These are phyloP conservation scores for Apogon talboti DNA, from an alignment of 2,797 vertebrate species.

Conservation along the genomic window DNA sequence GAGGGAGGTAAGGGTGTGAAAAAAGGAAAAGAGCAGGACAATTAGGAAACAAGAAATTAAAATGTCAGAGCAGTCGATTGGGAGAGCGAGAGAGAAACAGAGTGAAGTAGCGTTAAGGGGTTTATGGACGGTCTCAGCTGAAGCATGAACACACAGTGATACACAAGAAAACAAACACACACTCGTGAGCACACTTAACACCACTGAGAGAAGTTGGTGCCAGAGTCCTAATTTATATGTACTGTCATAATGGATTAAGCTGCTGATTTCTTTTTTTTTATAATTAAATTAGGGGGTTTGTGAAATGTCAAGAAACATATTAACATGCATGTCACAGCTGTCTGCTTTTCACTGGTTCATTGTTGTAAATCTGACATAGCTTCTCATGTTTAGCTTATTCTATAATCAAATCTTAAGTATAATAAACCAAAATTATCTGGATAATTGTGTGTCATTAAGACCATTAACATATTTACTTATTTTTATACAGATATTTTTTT, in stretches of 20 bases:
- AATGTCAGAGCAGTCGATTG: conserved; percentile 51
- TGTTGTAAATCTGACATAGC: neutral
- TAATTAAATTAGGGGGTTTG: neutral
- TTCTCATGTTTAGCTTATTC: too few relatives aligned
- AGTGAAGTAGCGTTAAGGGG: conserved; percentile 36
- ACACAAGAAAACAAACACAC: conserved; percentile 15
- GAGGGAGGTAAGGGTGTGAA: conserved; percentile 26
- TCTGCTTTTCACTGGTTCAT: neutral
- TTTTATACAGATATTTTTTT: too few relatives aligned
- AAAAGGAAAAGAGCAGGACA: conserved; percentile 45
- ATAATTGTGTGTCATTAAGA: too few relatives aligned
- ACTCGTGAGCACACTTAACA: neutral
- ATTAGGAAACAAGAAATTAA: conserved; percentile 65
- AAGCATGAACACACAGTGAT: conserved; percentile 26
- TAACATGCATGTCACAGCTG: neutral
- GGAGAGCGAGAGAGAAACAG: conserved; percentile 26
- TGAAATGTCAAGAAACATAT: conserved; percentile 11
- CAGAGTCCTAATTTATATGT: neutral
- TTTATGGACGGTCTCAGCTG: conserved; percentile 39
- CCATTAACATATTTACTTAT: too few relatives aligned
- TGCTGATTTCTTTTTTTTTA: neutral
- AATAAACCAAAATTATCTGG: too few relatives aligned
- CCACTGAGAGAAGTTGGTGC: neutral
- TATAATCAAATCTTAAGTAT: too few relatives aligned
- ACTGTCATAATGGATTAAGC: neutral